Base-by-base conservation (phyloP, 1,140 invertebrate genomes). In the Wasmannia auropunctata region DNA sequence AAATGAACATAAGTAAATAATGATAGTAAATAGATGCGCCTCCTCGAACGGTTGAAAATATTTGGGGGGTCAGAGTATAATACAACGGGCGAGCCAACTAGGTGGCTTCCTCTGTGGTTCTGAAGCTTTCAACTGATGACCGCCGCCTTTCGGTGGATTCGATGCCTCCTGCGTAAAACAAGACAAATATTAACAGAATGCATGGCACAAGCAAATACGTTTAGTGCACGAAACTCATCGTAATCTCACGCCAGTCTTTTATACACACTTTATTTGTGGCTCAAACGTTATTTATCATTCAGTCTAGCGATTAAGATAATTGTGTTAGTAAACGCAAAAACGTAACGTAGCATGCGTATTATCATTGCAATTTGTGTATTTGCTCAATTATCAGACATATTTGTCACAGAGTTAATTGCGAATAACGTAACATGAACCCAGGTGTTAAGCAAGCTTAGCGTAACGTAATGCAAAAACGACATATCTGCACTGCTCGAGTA, bases 11-110 rank as follows among this genome's bases (percentile, higher is more conserved):
- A 93, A 93, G 85, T 91, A 86, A 86, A 92, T 85, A 87, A 90
- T 87, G 92, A 91, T 91, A 90, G 91, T 93, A 92, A 86, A 94
- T 91, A 92, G 89, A 88, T 92, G 91, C 87, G 91, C 89, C 88
- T 94, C 92, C 90, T 90, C 88, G 75, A 92, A 89, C 56, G 91
- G 85, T 93, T 79, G 77, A 76, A 80, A 70, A 85, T 88, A 74
- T 86, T 94, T 93, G 90, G 87, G 87, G 95, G 96, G 97, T 97
- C 97, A 97, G 95, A 97, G 97, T 95, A 97, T 93, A 93, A 96
- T 96, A 96, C 97, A 97, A 93, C 97, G 96, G 40, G 97, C 96
- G 89, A 97, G 95, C 97, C 97, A 97, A 93, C 96, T 97, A 88
- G 96, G 95, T 77, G 97, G 96, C 94, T 97, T 97, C 94, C 96